A percentile compares a stretch with the other conserved stretches of the same genome.
Conservation (phyloP, 2,113 vertebrate species). For the Oryzias celebensis region DNA sequence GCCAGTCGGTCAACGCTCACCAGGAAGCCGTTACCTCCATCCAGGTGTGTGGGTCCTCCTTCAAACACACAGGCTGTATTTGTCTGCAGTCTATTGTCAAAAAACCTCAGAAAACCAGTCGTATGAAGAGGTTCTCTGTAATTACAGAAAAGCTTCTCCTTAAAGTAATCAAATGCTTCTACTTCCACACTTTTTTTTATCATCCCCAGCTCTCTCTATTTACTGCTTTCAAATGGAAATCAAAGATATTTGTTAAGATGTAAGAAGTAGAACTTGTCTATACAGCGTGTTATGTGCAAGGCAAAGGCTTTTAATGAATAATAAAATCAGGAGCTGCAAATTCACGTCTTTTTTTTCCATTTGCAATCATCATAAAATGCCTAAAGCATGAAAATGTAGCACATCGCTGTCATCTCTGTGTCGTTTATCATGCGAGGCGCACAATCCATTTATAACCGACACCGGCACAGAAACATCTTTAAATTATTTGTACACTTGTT, state of each 20-base stretch:
- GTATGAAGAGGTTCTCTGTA: constrained; percentile 21
- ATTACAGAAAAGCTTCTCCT: constrained; percentile 36
- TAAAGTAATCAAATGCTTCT: constrained; percentile 26
- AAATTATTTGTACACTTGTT: constrained; percentile 35
- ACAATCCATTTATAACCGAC: constrained; percentile 54
- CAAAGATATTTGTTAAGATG: constrained; percentile 57
- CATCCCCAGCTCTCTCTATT: constrained; percentile 36
- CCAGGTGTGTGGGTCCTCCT: constrained; percentile 68
- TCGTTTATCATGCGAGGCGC: constrained; percentile 55
- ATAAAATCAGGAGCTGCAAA: constrained; percentile 51
- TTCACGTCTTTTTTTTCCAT: constrained; percentile 48
- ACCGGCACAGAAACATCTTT: constrained; percentile 30
- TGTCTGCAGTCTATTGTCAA: constrained; percentile 22
- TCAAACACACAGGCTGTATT: constrained; percentile 32
- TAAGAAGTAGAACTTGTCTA: constrained; percentile 29
- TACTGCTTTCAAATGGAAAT: constrained; percentile 57
- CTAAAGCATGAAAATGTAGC: constrained; percentile 56
- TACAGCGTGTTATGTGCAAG: constrained; percentile 40
- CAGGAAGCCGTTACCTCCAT: constrained; percentile 77
- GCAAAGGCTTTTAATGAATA: constrained; percentile 60
- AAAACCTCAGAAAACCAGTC: not conserved
- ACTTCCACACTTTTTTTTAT: constrained; percentile 17
- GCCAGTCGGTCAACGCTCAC: constrained; percentile 79
- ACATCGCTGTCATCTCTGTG: constrained; percentile 45
- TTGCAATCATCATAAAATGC: constrained; percentile 60